These are phyloP conservation scores for Orchestia grillus DNA, from an alignment of 1,140 invertebrate species.

Conservation along the genomic window DNA sequence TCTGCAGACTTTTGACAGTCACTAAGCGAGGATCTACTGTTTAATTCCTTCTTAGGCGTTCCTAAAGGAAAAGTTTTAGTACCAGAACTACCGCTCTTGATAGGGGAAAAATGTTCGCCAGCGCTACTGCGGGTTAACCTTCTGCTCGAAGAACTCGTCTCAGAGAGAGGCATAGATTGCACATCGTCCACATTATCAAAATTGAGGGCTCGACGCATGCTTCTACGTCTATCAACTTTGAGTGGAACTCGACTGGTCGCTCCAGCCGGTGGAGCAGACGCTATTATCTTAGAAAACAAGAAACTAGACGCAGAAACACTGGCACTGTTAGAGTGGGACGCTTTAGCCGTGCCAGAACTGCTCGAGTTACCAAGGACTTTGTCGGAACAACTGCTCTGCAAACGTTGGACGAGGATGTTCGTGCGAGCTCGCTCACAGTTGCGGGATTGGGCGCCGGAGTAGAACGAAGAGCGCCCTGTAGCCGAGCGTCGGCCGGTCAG, in stretches of 20 bases:
- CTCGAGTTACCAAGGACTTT: background rate
- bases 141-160: background rate
- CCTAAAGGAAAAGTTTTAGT: background rate
- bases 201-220: constrained; percentile 43
- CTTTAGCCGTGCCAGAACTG: background rate
- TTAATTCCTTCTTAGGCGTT: background rate
- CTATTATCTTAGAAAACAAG: constrained; percentile 10
- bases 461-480: constrained; percentile 1
- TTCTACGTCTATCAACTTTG: constrained; percentile 10
- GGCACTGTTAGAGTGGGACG: background rate
- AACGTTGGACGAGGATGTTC: background rate
- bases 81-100: background rate
- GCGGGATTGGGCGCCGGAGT: constrained; percentile 17
- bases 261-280: background rate
- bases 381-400: constrained; percentile 1
- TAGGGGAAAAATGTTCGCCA: background rate
- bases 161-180: background rate
- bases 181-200: constrained; percentile 15
- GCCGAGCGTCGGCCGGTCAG: background rate
- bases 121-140: background rate
- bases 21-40: background rate
- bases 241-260: background rate
- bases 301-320: constrained; percentile 30
- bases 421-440: constrained; percentile 40
- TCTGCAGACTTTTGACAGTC: background rate